Evolutionary conservation across 2,888 invertebrate genomes (phyloP), one percentile per base, ranked within the genome.

Genomic region (Julus scanicus): DNA sequence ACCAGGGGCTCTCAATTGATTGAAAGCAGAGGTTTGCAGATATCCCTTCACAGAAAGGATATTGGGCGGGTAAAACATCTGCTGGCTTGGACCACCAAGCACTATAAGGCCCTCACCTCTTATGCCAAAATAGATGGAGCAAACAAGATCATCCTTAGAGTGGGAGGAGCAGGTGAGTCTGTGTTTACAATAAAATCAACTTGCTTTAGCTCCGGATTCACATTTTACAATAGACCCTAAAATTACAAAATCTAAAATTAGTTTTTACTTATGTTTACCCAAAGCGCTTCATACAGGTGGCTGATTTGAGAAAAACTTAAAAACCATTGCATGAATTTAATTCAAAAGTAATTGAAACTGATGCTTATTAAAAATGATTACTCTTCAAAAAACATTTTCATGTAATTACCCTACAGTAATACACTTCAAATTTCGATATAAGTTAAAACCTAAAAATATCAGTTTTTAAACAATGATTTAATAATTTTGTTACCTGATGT

Each of bases 81-180:
- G 57, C 88, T 90, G 89, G 89, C 89, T 63, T 90, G 89, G 89
- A 89, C 89, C 53, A 88, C 89, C 44, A 89, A 89, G 39, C 88
- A 89, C 40, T 90, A 89, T 89, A 89, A 89, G 57, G 88, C 89
- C 29, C 71, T 91, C n/a, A 90, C 90, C 15, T 90, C 91, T 29
- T 90, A 90, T 86, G 90, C 90, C 29, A 90, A 90, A 89, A 89
- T 91, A 83, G 87, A 89, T 53, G 89, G 89, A 17, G 90, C 90
- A 84, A 90, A 90, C 89, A 89, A 89, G 20, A 88, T 90, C 29
- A 89, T 89, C 40, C 88, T 91, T 83, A 90, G 89, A 88, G 89
- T 90, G 17, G 88, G 88, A 29, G 88, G 44, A 39, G 86, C 37
- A 86, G 84, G 88, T 88, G 44, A 88, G 88, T 86, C 29, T 5